A percentile compares a stretch with the other conserved stretches of the same genome.
Conservation (phyloP, 2,113 vertebrate species). For the Deroptyus accipitrinus region DNA sequence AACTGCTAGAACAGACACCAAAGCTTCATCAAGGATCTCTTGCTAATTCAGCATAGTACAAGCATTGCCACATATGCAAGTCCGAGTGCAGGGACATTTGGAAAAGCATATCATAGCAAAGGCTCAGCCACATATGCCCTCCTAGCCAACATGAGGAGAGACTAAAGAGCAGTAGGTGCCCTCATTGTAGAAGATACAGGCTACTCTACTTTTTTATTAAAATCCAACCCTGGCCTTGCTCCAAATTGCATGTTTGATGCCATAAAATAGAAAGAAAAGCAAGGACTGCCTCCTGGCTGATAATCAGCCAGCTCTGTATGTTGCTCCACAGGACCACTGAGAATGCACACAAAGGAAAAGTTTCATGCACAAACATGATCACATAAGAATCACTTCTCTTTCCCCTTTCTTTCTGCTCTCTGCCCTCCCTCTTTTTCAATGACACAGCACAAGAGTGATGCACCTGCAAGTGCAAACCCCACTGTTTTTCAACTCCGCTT, state of each 20-base stretch:
- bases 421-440: not conserved
- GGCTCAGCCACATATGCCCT: not conserved
- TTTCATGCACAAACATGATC: not conserved
- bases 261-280: not conserved
- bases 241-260: not conserved
- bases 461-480: not conserved
- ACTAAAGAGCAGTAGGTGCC: not conserved
- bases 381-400: not conserved
- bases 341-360: not conserved
- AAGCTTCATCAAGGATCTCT: not conserved
- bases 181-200: not conserved
- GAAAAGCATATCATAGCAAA: not conserved
- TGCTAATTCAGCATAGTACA: not conserved
- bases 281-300: not conserved
- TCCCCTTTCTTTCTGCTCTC: not conserved
- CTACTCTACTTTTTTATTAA: not conserved
- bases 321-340: not conserved
- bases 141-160: not conserved
- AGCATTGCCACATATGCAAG: not conserved
- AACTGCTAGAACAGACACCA: not conserved
- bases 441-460: not conserved
- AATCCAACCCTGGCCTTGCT: not conserved
- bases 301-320: not conserved
- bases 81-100: accelerated
- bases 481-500: not conserved